phyloP scores from a whole-genome alignment of 2,888 invertebrate genomes.

The Netelia fuscicornis region DNA sequence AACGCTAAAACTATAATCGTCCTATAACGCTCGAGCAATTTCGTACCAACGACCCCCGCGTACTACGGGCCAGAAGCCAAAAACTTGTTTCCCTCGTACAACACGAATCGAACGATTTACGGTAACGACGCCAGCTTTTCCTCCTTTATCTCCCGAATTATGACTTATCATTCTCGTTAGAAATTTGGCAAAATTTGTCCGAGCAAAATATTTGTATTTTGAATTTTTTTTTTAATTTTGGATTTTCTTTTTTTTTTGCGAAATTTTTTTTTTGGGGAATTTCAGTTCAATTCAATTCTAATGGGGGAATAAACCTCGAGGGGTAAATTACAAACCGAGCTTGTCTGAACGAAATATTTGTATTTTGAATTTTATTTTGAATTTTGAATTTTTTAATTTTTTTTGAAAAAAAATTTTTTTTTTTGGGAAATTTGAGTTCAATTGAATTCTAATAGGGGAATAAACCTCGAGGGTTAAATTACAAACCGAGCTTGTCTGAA shows the following conservation, averaged over 20 bases:
- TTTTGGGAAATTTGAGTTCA: no score
- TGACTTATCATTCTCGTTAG: slow-evolving; percentile 20
- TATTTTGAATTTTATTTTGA: neutral
- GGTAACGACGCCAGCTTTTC: neutral
- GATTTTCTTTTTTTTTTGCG: no score
- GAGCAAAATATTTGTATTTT: neutral
- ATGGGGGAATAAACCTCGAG: no score
- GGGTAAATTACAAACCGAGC: no score
- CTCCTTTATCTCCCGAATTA: slow-evolving; percentile 17
- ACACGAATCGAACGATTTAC: slow-evolving; percentile 16
- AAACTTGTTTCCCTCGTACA: neutral
- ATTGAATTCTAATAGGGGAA: no score
- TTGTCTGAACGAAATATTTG: no score
- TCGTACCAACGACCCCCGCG: neutral
- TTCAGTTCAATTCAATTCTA: no score
- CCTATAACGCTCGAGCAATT: slow-evolving; percentile 39
- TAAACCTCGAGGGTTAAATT: no score
- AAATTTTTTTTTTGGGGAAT: no score
- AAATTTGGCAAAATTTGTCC: neutral
- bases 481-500: no score
- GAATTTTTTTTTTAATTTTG: neutral
- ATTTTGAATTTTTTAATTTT: no score
- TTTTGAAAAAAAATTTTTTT: no score
- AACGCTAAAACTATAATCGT: slow-evolving; percentile 43
- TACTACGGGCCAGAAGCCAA: slow-evolving; percentile 56